Percentiles rank a stretch among this genome's conserved stretches.
phyloP scores from a whole-genome alignment of 2,797 vertebrate genomes.

The Vultur gryphus region DNA sequence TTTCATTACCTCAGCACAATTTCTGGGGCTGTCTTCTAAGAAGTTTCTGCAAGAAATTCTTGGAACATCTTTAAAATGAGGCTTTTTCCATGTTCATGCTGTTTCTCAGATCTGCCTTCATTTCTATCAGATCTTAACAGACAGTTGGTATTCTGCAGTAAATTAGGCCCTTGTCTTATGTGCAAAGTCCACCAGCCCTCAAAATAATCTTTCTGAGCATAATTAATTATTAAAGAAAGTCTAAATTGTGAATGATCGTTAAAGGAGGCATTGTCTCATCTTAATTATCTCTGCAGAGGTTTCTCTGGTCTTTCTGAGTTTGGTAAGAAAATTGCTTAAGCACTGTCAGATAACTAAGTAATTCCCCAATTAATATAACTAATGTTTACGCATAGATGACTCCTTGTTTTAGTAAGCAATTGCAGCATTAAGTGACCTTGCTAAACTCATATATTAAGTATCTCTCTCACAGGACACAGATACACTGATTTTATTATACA shows the following conservation, averaged over 20 bases:
- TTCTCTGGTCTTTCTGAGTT: background rate
- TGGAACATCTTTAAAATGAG: background rate
- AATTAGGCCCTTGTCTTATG: background rate
- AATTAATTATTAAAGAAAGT: slow-evolving; percentile 14
- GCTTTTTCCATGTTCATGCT: background rate
- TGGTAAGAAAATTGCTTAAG: background rate
- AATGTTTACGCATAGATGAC: background rate
- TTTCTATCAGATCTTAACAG: background rate
- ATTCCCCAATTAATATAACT: slow-evolving; percentile 49
- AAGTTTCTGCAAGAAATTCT: background rate
- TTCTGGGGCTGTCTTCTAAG: background rate
- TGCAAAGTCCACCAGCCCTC: background rate
- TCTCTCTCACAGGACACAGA: background rate
- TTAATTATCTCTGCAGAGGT: slow-evolving; percentile 3
- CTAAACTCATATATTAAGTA: background rate
- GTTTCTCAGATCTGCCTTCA: background rate
- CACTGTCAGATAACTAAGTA: background rate
- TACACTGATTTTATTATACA: background rate
- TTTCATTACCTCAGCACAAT: background rate
- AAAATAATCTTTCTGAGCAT: background rate
- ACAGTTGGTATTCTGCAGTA: background rate
- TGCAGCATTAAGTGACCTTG: slow-evolving; percentile 3
- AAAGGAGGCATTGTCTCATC: slow-evolving; percentile 14
- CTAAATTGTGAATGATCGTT: background rate
- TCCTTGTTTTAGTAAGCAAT: background rate